A percentile compares a stretch with the other conserved stretches of the same genome.
Conservation (phyloP, 2,888 invertebrate species). For the Rotaria socialis region DNA sequence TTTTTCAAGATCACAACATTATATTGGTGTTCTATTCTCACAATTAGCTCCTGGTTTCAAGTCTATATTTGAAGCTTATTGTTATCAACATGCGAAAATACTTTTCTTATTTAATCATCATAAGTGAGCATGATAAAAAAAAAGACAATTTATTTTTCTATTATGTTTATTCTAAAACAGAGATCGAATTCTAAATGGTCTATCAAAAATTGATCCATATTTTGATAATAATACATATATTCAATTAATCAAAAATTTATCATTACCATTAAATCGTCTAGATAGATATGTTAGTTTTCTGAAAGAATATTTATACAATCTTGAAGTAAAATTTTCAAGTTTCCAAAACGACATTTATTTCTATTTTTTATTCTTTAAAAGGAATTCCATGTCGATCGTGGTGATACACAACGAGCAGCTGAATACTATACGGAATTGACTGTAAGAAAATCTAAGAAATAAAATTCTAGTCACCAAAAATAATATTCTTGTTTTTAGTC, state of each 20-base stretch:
- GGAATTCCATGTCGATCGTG: constrained; percentile 46
- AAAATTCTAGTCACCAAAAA: neutral
- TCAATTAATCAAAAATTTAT: constrained; percentile 77
- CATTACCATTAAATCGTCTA: constrained; percentile 86
- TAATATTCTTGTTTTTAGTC: neutral
- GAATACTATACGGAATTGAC: constrained; percentile 44
- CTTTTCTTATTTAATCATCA: constrained; percentile 86
- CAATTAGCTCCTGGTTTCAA: constrained; percentile 67
- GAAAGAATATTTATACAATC: constrained; percentile 66
- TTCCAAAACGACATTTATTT: neutral
- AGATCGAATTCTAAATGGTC: neutral
- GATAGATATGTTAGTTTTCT: constrained; percentile 81
- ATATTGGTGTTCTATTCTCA: constrained; percentile 84
- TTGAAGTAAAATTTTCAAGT: neutral
- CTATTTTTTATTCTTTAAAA: neutral
- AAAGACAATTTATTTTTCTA: too few relatives aligned
- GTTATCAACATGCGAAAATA: constrained; percentile 86
- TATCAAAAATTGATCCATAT: constrained; percentile 2
- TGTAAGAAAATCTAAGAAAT: neutral
- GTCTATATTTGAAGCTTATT: constrained; percentile 78
- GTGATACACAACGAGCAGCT: constrained; percentile 43
- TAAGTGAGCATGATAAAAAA: constrained; percentile 65
- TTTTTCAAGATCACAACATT: constrained; percentile 66
- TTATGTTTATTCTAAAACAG: neutral
- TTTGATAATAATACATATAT: neutral